Conservation (phyloP, 2,113 vertebrate species). For the Dolichotis patagonum region DNA sequence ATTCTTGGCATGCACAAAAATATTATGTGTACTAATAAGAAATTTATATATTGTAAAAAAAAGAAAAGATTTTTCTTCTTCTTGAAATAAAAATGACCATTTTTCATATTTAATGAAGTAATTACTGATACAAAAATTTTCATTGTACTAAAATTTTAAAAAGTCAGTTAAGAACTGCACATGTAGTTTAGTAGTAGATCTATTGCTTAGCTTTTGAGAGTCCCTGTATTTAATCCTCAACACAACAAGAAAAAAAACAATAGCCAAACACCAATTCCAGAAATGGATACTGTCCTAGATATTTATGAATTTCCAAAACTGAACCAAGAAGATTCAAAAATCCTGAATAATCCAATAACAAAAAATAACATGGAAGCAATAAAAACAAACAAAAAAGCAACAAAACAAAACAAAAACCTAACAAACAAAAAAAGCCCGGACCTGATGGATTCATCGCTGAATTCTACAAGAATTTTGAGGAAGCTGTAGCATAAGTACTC, state of each 20-base stretch:
- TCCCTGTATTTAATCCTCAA: not conserved
- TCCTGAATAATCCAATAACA: not conserved
- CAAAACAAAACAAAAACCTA: not conserved
- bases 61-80: not conserved
- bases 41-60: not conserved
- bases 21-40: not conserved
- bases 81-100: not conserved
- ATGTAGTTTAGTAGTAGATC: not conserved
- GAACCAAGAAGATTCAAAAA: not conserved
- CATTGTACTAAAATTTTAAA: not conserved
- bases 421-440: not conserved
- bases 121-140: conserved; percentile 12
- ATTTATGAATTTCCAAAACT: not conserved
- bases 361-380: not conserved
- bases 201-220: not conserved
- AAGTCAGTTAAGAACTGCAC: not conserved
- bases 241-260: not conserved
- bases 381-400: no score
- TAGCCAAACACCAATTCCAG: not conserved
- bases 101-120: conserved; percentile 32
- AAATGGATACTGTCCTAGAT: not conserved
- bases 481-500: not conserved
- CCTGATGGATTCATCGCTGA: not conserved
- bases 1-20: no score
- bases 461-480: not conserved